Conservation (phyloP, 1,140 invertebrate genomes). For the Aphaenogaster rudis region DNA sequence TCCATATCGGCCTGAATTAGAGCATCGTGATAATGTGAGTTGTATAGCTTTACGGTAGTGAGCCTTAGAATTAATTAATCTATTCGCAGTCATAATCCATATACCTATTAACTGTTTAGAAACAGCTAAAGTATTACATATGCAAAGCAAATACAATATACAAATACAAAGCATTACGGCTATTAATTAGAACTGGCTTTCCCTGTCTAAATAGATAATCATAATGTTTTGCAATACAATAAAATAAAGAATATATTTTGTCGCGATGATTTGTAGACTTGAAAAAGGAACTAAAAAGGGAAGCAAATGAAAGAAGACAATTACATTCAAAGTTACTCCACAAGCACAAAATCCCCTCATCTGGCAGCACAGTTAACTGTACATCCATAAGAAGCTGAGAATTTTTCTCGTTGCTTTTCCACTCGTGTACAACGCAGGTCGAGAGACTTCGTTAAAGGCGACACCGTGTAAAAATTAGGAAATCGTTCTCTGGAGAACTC, state of each 20-base stretch:
- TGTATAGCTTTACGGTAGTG: background rate
- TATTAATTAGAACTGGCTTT: background rate
- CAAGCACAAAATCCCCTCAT: background rate
- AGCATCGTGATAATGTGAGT: slow-evolving; percentile 88
- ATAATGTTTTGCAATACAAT: background rate
- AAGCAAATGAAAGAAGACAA: background rate
- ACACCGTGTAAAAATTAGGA: slow-evolving; percentile 57
- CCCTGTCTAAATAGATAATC: background rate
- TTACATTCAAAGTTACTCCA: background rate
- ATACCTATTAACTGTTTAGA: slow-evolving; percentile 84
- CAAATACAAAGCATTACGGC: slow-evolving; percentile 88
- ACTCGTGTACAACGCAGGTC: background rate
- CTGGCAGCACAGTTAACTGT: background rate
- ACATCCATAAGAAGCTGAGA: background rate
- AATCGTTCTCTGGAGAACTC: slow-evolving; percentile 20
- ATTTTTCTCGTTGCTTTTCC: background rate
- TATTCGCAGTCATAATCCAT: background rate
- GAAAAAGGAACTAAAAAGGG: background rate
- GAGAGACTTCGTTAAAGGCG: background rate
- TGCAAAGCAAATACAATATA: too few relatives aligned
- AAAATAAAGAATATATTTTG: background rate
- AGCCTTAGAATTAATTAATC: background rate
- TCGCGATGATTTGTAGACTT: background rate
- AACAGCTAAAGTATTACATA: slow-evolving; percentile 91
- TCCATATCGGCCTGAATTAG: slow-evolving; percentile 95